Evolutionary conservation across 2,797 vertebrate genomes (phyloP).

Genomic region (Coluber constrictor): DNA sequence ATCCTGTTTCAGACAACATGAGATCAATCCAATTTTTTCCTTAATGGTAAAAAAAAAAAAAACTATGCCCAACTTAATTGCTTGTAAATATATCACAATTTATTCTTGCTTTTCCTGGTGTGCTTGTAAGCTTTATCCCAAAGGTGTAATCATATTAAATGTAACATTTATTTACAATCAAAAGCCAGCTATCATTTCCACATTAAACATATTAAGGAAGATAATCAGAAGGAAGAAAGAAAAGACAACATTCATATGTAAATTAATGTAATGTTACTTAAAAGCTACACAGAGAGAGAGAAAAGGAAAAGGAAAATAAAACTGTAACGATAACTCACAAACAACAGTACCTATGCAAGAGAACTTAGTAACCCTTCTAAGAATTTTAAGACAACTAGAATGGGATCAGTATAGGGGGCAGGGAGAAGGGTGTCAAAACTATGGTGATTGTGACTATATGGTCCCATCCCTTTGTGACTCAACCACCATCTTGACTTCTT

Average conservation of each 20-base stretch:
- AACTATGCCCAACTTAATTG: background rate
- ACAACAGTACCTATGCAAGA: background rate
- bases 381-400: background rate
- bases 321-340: background rate
- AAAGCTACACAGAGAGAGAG: background rate
- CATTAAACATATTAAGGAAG: background rate
- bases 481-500: background rate
- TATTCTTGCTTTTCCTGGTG: background rate
- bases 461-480: background rate
- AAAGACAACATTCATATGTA: background rate
- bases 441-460: background rate
- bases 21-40: background rate
- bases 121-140: background rate
- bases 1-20: background rate
- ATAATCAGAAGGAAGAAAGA: background rate
- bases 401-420: background rate
- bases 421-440: background rate
- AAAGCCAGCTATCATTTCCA: background rate
- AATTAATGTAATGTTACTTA: background rate
- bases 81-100: background rate
- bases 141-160: background rate
- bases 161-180: background rate
- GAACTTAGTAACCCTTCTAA: background rate
- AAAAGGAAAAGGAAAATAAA: background rate
- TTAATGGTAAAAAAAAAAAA: background rate